These are phyloP conservation scores for Colistium nudipinnis DNA, from an alignment of 2,113 vertebrate species.

Conservation along the genomic window DNA sequence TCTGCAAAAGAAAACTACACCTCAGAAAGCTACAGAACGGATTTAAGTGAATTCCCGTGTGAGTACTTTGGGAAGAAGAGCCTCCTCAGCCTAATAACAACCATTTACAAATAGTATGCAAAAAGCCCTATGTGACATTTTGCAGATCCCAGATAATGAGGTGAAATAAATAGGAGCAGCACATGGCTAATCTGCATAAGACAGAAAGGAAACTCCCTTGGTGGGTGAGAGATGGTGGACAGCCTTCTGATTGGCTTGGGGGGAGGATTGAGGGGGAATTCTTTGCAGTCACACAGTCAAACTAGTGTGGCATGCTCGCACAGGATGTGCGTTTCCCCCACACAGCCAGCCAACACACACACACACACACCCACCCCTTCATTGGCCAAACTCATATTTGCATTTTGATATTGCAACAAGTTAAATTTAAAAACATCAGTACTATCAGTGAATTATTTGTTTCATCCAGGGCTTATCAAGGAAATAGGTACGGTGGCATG, in stretches of 20 bases:
- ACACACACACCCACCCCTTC: conserved; percentile 10
- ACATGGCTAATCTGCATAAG: conserved; percentile 99
- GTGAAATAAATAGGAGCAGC: conserved; percentile 90
- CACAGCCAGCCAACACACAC: no score
- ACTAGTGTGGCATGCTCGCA: conserved; percentile 66
- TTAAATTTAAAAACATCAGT: neutral
- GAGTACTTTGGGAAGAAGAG: conserved; percentile 8
- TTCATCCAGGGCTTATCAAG: conserved; percentile 4
- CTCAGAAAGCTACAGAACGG: conserved; percentile 2
- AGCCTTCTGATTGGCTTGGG: conserved; percentile 87
- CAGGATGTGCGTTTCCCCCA: conserved; percentile 7
- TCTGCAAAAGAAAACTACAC: neutral
- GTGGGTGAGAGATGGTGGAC: conserved; percentile 88
- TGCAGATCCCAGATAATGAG: conserved; percentile 82
- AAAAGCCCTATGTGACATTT: conserved; percentile 68
- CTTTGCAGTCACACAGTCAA: conserved; percentile 66
- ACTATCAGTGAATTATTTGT: neutral
- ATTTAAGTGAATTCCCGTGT: conserved; percentile 11
- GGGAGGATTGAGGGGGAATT: conserved; percentile 67
- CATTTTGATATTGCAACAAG: conserved; percentile 3
- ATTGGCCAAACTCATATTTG: conserved; percentile 4
- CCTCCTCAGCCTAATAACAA: conserved; percentile 10
- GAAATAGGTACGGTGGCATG: neutral
- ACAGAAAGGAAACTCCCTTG: conserved; percentile 90
- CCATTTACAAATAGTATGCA: conserved; percentile 36